Base-by-base conservation (phyloP, 2,888 invertebrate genomes). In the Hipparchia sbordonii region DNA sequence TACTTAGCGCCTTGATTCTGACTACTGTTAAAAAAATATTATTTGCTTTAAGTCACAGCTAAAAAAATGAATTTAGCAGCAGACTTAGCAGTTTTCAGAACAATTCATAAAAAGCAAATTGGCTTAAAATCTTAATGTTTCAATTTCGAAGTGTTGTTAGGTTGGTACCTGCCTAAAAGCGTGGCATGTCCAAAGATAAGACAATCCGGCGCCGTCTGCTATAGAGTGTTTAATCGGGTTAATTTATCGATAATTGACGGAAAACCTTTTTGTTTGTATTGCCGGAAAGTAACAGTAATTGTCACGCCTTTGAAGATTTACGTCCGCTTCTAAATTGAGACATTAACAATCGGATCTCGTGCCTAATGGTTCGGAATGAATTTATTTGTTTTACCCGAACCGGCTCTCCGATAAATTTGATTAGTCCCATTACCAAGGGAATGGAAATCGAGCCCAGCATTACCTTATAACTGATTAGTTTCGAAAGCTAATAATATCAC, bases 191-290 rank as follows among this genome's bases (percentile, higher is more conserved):
- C 86, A 76, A 81, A 90, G 93, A 93, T 93, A 93, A 92, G 89
- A 80, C 87, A 78, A 80, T 83, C 87, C 91, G 91, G 92, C 92
- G 92, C 92, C 92, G 93, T 90, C 93, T 88, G 89, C 89, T 84
- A 82, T 84, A 82, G 87, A 90, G 86, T 90, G 89, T 88, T 91
- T 93, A 93, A 93, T 93, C 93, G 91, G 91, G 92, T 93, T 93
- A 93, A 93, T 93, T 93, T 93, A 93, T 93, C 93, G 92, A 93
- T 93, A 93, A 93, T 93, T 92, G 93, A 92, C 93, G 93, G 91
- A 90, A 91, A 92, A 88, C 92, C 93, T 93, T 93, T 93, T 92
- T 92, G 92, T 93, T 93, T 92, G 93, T 92, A 90, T 89, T 91
- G 90, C 89, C 89, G 91, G 93, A 86, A 92, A 93, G 91, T 92